phyloP scores from a whole-genome alignment of 30 jellyfish, hydroid and myxozoan genomes.

The Hydractinia echinata region DNA sequence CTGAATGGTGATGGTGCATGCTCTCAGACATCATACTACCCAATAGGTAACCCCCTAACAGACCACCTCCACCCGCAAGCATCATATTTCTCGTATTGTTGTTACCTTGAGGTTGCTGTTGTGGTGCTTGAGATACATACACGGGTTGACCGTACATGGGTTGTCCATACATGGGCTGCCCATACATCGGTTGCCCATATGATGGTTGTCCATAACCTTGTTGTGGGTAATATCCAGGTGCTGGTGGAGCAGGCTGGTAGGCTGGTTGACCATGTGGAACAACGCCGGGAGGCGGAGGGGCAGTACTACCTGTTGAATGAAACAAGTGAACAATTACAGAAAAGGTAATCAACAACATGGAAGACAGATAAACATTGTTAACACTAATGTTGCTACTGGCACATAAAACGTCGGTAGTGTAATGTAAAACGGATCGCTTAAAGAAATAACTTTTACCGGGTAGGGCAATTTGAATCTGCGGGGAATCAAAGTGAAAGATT shows the following conservation, averaged over 20 bases:
- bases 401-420: no score
- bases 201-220: conserved; percentile 22
- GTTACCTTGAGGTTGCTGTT: conserved; percentile 64
- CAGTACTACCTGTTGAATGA: conserved; percentile 51
- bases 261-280: conserved; percentile 23
- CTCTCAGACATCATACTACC: conserved; percentile 69
- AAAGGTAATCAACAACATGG: background rate
- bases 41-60: conserved; percentile 79
- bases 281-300: conserved; percentile 21
- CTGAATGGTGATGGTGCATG: conserved; percentile 61
- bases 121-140: conserved; percentile 46
- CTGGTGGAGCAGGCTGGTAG: conserved; percentile 15
- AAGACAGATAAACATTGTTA: background rate
- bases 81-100: conserved; percentile 79
- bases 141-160: conserved; percentile 76
- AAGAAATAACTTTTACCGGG: no score
- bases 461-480: no score
- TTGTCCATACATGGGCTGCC: conserved; percentile 46
- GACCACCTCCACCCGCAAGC: conserved; percentile 94
- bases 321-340: background rate
- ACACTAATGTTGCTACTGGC: no score
- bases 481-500: no score
- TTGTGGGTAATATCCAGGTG: conserved; percentile 35
- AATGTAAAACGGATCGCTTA: no score
- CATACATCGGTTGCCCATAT: conserved; percentile 49